Percentiles rank a stretch among this genome's conserved stretches.
Conservation (phyloP, 2,113 vertebrate species). For the Toxotes chatareus region DNA sequence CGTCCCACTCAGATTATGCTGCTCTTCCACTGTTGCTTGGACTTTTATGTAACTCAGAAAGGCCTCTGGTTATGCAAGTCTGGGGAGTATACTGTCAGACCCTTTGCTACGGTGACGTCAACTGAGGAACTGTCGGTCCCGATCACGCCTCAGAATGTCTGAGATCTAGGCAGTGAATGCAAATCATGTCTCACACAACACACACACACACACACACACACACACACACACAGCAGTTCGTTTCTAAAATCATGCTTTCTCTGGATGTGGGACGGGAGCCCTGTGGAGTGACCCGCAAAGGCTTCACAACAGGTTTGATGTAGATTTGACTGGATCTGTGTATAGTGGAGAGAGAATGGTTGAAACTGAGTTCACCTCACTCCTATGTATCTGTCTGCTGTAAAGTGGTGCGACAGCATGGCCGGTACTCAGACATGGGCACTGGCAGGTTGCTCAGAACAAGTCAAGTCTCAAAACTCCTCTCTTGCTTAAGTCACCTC, state of each 20-base stretch:
- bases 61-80: constrained; percentile 50
- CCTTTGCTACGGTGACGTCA: constrained; percentile 26
- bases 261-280: constrained; percentile 1
- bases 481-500: background rate
- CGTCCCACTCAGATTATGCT: constrained; percentile 48
- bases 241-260: constrained; percentile 13
- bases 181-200: background rate
- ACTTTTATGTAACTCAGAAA: constrained; percentile 65
- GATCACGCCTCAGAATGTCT: constrained; percentile 34
- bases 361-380: constrained; percentile 26
- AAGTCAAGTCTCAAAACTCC: constrained; percentile 32
- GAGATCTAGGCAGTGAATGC: constrained; percentile 24
- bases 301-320: constrained; percentile 53
- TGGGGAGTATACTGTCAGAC: constrained; percentile 31
- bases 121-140: constrained; percentile 39
- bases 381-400: background rate
- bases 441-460: constrained; percentile 37
- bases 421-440: constrained; percentile 43
- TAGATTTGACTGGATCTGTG: constrained; percentile 50
- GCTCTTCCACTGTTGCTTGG: constrained; percentile 30
- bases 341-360: constrained; percentile 9
- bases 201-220: background rate
- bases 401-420: constrained; percentile 44
- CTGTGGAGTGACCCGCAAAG: constrained; percentile 8
- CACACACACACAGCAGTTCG: background rate